Conservation (phyloP, 1,140 invertebrate genomes). For the Drosophila prosaltans region DNA sequence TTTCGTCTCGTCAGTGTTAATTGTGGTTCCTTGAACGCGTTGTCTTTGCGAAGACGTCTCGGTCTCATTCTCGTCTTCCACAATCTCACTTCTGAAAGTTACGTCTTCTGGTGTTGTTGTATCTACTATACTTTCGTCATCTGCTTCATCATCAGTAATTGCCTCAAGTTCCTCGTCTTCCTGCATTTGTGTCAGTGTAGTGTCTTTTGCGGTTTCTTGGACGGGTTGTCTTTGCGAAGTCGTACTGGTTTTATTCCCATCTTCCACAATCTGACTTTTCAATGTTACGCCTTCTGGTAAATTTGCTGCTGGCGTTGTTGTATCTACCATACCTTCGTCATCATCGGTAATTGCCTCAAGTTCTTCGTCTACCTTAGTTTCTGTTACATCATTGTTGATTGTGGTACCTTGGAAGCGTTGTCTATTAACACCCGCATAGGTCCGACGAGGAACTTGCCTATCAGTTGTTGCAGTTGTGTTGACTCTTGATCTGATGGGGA, state of each 20-base stretch:
- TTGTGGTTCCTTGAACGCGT: slow-evolving; percentile 14
- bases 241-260: neutral
- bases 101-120: no score
- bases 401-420: slow-evolving; percentile 23
- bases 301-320: neutral
- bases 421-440: slow-evolving; percentile 21
- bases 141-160: neutral
- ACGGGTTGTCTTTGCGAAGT: slow-evolving; percentile 18
- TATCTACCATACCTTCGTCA: neutral
- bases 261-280: slow-evolving; percentile 26
- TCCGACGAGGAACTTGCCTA: neutral
- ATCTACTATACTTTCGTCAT: neutral
- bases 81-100: neutral
- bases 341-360: neutral
- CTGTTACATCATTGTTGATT: neutral
- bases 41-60: slow-evolving; percentile 36
- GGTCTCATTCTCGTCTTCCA: neutral
- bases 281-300: neutral
- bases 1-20: neutral
- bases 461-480: slow-evolving; percentile 9
- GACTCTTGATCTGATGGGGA: no score
- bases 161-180: slow-evolving; percentile 1
- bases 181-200: neutral
- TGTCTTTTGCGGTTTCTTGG: neutral
- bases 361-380: neutral